Base-by-base conservation (phyloP, 1,140 invertebrate genomes). In the Contarinia nasturtii region DNA sequence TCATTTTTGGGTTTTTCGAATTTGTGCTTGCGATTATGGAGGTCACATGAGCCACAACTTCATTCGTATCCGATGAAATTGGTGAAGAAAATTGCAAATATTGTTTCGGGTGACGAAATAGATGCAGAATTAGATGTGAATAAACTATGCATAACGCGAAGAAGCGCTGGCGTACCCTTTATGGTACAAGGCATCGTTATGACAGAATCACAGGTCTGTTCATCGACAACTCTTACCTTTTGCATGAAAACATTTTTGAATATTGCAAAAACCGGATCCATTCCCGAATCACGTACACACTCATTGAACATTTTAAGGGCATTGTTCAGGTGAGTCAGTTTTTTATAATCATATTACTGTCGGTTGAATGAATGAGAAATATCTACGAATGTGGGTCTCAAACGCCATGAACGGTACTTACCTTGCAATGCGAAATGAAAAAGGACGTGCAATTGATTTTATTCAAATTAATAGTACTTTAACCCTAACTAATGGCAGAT, bases 151-250 rank as follows among this genome's bases (percentile, higher is more conserved):
- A 70, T 83, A 1, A 95, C 90, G 0, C 68, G 91, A 40, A 67
- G 92, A 52, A 92, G 88, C 66, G 91, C 88, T 22, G 91, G 91
- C 11, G 67, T 94, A 44, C 89, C 90, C 1, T 93, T 87, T 61
- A 83, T 91, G 71, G 74, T 93, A 44, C 61, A 86, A 76, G 80
- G 80, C 1, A 56, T 88, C 7, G 64, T 87, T 19, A 75, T 74
- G 37, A 79, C 82, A 2, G 83, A 86, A 62, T 65, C 75, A 11
- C 67, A 72, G 53, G 65, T 74, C 38, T 62, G 65, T 37, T 66
- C 67, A 33, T 59, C 68, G 14, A 60, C 62, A 11, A 70, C 67
- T 20, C 77, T 88, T 48, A 71, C 77, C 48, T 59, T 66, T 1
- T 73, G 75, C 27, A 79, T 86, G 72, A 53, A 51, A 2, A 57